A percentile compares a stretch with the other conserved stretches of the same genome.
Conservation (phyloP, 2,797 vertebrate species). For the Picus viridis region DNA sequence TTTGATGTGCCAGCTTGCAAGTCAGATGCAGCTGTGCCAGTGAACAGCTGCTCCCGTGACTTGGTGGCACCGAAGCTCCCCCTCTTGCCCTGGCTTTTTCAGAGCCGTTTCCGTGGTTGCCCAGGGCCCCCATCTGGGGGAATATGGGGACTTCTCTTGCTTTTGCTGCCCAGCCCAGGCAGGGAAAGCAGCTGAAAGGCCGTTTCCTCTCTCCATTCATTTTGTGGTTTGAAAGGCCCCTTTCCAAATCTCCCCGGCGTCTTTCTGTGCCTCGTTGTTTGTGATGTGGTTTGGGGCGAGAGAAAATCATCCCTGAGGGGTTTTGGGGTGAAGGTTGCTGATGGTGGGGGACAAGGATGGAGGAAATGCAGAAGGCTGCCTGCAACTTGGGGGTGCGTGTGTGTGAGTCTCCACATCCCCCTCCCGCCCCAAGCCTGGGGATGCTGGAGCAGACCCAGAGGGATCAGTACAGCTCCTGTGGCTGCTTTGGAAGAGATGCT, state of each 20-base stretch:
- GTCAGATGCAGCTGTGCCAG: neutral
- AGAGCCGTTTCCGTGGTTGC: neutral
- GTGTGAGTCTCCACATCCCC: neutral
- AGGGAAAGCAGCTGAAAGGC: neutral
- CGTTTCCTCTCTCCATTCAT: slow-evolving; percentile 29
- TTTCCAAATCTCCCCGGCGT: neutral
- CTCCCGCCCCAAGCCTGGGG: rapidly evolving
- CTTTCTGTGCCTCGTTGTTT: slow-evolving; percentile 11
- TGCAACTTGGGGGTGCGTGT: neutral
- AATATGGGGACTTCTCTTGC: neutral
- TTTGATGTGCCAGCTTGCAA: neutral
- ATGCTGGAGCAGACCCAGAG: neutral
- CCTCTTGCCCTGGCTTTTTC: slow-evolving; percentile 15
- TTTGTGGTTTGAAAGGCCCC: slow-evolving; percentile 32
- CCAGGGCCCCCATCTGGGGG: neutral
- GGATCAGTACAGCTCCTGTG: rapidly evolving
- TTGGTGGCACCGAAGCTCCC: neutral
- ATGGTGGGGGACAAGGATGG: neutral
- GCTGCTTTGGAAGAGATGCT: neutral
- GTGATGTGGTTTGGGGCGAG: neutral
- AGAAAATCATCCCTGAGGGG: neutral
- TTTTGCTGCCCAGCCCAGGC: neutral
- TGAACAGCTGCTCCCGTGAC: neutral
- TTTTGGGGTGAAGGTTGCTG: neutral
- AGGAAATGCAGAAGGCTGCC: neutral